phyloP scores from a whole-genome alignment of 2,113 vertebrate species.

The Sphaerodactylus townsendi region DNA sequence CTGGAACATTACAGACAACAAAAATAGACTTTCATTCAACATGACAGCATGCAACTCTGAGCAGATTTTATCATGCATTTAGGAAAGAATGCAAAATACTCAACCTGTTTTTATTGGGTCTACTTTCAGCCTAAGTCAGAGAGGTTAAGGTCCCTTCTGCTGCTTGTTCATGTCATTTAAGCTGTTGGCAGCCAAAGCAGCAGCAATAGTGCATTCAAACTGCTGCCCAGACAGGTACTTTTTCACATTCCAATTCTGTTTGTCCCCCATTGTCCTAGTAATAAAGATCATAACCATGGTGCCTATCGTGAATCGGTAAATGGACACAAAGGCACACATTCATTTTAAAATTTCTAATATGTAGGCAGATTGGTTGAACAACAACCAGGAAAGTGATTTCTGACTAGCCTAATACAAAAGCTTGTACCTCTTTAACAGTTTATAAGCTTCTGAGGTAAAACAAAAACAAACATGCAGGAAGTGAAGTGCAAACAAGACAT shows the following conservation, averaged over 20 bases:
- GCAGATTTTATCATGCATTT: background rate
- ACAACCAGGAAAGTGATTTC: background rate
- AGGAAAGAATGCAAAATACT: background rate
- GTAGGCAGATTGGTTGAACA: background rate
- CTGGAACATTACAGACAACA: background rate
- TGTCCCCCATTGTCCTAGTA: background rate
- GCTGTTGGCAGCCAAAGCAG: background rate
- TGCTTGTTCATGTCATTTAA: background rate
- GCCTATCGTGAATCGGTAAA: too few relatives aligned
- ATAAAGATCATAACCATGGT: background rate
- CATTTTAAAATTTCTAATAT: background rate
- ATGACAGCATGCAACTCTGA: background rate
- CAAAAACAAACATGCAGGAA: too few relatives aligned
- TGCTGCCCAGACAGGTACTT: too few relatives aligned
- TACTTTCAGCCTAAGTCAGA: background rate
- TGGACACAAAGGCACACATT: background rate
- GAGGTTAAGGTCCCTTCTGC: background rate
- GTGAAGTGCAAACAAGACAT: too few relatives aligned
- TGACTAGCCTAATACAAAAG: background rate
- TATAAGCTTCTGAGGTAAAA: too few relatives aligned
- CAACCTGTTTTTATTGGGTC: background rate
- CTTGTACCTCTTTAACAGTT: too few relatives aligned
- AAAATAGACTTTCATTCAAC: background rate
- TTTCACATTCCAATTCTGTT: background rate
- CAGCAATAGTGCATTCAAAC: background rate